Conservation (phyloP, 2,113 vertebrate species). For the Alligator mississippiensis region DNA sequence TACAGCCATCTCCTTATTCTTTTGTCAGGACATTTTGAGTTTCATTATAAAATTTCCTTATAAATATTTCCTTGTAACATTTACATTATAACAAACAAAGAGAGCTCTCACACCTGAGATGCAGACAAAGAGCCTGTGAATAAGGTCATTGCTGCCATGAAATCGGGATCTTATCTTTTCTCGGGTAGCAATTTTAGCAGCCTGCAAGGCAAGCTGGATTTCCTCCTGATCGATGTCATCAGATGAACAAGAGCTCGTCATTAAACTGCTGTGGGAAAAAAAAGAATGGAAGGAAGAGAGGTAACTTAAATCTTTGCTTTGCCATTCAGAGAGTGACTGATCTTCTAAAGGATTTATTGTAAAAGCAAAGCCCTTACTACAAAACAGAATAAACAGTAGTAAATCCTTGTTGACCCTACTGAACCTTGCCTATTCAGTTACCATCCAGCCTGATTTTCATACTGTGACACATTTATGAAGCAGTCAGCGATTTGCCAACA, state of each 20-base stretch:
- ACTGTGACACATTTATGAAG: conserved; percentile 24
- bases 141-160: conserved; percentile 95
- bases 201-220: conserved; percentile 82
- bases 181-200: conserved; percentile 84
- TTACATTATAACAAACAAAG: not conserved
- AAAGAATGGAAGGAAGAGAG: not conserved
- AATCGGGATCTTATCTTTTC: conserved; percentile 96
- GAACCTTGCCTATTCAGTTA: not conserved
- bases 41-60: not conserved
- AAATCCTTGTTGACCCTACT: conserved; percentile 31
- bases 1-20: fast-evolving
- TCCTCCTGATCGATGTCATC: conserved; percentile 85
- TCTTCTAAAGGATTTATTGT: conserved; percentile 46
- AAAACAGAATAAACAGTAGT: conserved; percentile 33
- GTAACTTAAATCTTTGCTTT: conserved; percentile 4
- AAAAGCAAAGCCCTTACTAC: not conserved
- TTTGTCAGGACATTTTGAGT: not conserved
- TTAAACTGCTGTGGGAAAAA: conserved; percentile 76
- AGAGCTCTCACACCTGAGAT: conserved; percentile 88
- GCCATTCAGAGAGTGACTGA: conserved; percentile 24
- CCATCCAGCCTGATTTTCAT: not conserved
- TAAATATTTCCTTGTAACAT: not conserved
- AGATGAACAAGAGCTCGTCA: conserved; percentile 82
- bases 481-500: conserved; percentile 22
- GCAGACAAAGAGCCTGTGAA: conserved; percentile 97